Percentiles rank a stretch among this genome's conserved stretches.
These are phyloP conservation scores for Pomacea maculata DNA, from an alignment of 1,140 invertebrate genomes.

Conservation along the genomic window DNA sequence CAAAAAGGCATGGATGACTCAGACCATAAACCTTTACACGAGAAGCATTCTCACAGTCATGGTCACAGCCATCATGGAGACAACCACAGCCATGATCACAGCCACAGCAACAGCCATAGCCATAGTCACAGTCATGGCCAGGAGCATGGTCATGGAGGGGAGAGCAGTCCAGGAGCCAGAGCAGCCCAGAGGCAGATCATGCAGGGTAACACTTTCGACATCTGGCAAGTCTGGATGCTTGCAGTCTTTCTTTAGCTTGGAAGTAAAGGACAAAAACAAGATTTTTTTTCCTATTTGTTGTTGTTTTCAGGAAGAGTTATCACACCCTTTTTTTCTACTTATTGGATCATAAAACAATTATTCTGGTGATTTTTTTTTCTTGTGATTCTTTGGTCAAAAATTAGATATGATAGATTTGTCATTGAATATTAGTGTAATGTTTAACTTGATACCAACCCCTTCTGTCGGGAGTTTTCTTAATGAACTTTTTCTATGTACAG, in stretches of 20 bases:
- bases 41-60: constrained; percentile 49
- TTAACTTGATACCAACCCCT: too few relatives aligned
- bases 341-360: too few relatives aligned
- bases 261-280: background rate
- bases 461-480: too few relatives aligned
- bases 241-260: background rate
- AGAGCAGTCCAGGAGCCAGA: constrained; percentile 66
- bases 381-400: too few relatives aligned
- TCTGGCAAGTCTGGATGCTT: background rate
- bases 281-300: too few relatives aligned
- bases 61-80: constrained; percentile 65
- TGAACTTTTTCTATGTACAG: too few relatives aligned
- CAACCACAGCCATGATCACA: constrained; percentile 53
- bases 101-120: constrained; percentile 51
- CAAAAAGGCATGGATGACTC: too few relatives aligned
- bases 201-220: constrained; percentile 50
- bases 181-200: constrained; percentile 65
- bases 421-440: too few relatives aligned
- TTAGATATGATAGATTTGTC: too few relatives aligned
- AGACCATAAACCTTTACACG: constrained; percentile 58
- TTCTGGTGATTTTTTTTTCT: too few relatives aligned
- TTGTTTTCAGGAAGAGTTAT: too few relatives aligned
- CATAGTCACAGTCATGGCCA: constrained; percentile 32
- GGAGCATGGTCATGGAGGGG: constrained; percentile 68
- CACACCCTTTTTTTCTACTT: too few relatives aligned